These are phyloP conservation scores for Micronycteris hirsuta DNA, from an alignment of 2,113 vertebrate genomes.

Conservation along the genomic window DNA sequence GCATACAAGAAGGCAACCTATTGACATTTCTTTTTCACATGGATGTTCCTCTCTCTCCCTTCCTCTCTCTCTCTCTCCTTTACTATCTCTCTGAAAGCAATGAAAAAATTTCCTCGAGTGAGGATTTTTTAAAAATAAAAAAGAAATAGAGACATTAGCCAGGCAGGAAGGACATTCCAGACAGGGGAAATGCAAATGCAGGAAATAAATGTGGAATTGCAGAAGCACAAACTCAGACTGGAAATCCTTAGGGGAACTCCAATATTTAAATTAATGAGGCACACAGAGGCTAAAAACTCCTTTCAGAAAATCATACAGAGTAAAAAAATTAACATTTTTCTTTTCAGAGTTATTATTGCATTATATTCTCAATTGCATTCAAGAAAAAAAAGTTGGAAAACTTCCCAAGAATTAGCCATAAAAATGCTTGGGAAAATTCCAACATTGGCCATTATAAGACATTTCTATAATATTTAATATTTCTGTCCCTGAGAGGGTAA, in stretches of 20 bases:
- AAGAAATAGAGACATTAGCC: neutral
- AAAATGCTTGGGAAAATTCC: conserved; percentile 33
- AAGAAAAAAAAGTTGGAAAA: neutral
- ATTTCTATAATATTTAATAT: conserved; percentile 34
- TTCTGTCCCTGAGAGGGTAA: neutral
- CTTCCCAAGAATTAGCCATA: conserved; percentile 13
- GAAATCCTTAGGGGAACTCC: neutral
- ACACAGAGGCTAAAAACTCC: neutral
- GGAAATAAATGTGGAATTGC: neutral
- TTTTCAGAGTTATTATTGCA: conserved; percentile 36
- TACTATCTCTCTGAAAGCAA: no score
- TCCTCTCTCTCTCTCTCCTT: no score
- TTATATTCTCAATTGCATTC: conserved; percentile 39
- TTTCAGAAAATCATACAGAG: conserved; percentile 46
- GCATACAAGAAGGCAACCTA: no score
- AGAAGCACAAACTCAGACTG: neutral
- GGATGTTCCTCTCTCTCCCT: no score
- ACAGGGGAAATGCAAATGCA: neutral
- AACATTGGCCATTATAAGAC: neutral
- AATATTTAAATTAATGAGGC: neutral
- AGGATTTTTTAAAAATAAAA: no score
- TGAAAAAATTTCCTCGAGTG: no score
- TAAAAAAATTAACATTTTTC: conserved; percentile 60
- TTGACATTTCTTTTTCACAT: no score
- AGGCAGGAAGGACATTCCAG: neutral